These are phyloP conservation scores for Thalpophila matura DNA, from an alignment of 2,888 invertebrate species.

Conservation along the genomic window DNA sequence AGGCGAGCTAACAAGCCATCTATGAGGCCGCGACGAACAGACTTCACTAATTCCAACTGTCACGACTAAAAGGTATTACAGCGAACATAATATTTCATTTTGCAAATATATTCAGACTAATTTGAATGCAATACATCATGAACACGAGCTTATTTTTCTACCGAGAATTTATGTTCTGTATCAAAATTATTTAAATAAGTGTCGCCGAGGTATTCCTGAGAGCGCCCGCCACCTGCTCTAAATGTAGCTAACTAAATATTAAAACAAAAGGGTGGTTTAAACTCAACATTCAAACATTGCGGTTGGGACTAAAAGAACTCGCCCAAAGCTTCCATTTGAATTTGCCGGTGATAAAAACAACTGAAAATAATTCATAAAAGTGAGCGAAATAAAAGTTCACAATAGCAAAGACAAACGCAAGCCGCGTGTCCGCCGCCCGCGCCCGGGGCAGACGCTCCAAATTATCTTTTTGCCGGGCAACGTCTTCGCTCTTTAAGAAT, in stretches of 20 bases:
- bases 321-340: conserved; percentile 77
- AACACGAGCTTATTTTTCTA: conserved; percentile 47
- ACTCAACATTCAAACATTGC: conserved; percentile 52
- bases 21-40: conserved; percentile 68
- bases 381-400: conserved; percentile 87
- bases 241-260: conserved; percentile 49
- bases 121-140: conserved; percentile 48
- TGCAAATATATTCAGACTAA: conserved; percentile 27
- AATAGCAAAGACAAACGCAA: conserved; percentile 89
- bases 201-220: conserved; percentile 22
- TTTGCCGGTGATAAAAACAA: conserved; percentile 86
- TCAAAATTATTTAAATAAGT: conserved; percentile 58
- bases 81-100: conserved; percentile 58
- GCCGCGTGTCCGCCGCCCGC: conserved; percentile 55
- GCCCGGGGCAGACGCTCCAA: conserved; percentile 80
- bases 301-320: conserved; percentile 63
- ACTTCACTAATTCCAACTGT: conserved; percentile 71
- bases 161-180: conserved; percentile 27
- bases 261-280: conserved; percentile 52
- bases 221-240: conserved; percentile 19
- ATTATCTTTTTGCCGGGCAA: conserved; percentile 86
- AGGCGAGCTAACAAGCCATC: conserved; percentile 74
- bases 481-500: conserved; percentile 89
- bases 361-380: conserved; percentile 89
- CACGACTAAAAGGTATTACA: conserved; percentile 47